phyloP scores from a whole-genome alignment of 1,140 invertebrate species.

The Lamellibrachia luymesi region DNA sequence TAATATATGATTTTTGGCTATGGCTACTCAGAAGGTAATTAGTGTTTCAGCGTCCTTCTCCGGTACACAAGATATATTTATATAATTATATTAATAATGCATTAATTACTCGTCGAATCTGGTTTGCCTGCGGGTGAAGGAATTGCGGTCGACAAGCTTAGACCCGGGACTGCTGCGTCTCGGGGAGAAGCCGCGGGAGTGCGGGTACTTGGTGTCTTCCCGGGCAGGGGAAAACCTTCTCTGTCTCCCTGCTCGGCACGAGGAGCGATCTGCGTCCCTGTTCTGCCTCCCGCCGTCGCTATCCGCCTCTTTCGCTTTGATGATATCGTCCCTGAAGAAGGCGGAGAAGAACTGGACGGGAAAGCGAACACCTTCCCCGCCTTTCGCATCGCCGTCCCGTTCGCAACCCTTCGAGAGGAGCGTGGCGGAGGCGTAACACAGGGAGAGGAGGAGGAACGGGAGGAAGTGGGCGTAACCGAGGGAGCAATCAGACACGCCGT shows the following conservation, averaged over 20 bases:
- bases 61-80: background rate
- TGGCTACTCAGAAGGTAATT: background rate
- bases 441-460: conserved; percentile 19
- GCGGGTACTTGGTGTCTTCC: background rate
- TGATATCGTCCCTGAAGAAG: conserved; percentile 24
- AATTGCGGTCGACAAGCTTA: background rate
- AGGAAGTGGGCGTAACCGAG: conserved; percentile 8
- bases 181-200: background rate
- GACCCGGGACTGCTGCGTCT: background rate
- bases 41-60: background rate
- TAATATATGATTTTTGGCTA: background rate
- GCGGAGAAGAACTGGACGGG: conserved; percentile 15
- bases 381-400: conserved; percentile 7
- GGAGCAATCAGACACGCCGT: conserved; percentile 6
- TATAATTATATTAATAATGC: too few relatives aligned
- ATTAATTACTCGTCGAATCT: background rate
- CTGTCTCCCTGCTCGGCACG: background rate
- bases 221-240: background rate
- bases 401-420: conserved; percentile 22
- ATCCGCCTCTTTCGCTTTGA: background rate
- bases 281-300: background rate
- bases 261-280: background rate
- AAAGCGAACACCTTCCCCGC: conserved; percentile 22
- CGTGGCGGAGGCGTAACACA: conserved; percentile 23
- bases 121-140: background rate